These are phyloP conservation scores for Hyperoodon ampullatus DNA, from an alignment of 2,113 vertebrate genomes.

Conservation along the genomic window DNA sequence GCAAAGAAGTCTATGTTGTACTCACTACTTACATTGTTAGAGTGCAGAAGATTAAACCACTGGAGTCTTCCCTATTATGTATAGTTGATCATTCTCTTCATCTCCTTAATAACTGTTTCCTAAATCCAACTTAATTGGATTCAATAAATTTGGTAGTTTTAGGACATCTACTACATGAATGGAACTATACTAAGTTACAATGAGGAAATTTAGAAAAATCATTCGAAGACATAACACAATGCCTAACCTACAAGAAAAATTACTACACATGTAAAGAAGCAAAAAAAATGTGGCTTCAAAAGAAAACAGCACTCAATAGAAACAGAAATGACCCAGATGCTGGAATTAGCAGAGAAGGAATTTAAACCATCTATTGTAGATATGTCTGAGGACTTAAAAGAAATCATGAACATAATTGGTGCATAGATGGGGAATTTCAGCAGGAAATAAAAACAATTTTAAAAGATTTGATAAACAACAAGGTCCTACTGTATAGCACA, in stretches of 20 bases:
- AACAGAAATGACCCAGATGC: background rate
- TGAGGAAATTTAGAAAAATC: slow-evolving; percentile 23
- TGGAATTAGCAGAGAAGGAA: background rate
- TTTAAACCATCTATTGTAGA: background rate
- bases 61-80: background rate
- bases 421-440: background rate
- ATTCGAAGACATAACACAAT: background rate
- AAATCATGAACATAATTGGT: background rate
- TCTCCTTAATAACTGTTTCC: slow-evolving; percentile 16
- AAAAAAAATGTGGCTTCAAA: background rate
- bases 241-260: background rate
- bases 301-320: background rate
- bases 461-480: background rate
- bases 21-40: background rate
- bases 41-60: background rate
- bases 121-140: background rate
- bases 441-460: background rate
- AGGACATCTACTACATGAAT: background rate
- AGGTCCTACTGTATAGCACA: background rate
- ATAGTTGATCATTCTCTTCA: background rate
- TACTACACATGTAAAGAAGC: background rate
- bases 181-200: background rate
- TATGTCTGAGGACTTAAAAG: slow-evolving; percentile 17
- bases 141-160: background rate
- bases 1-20: background rate